Base-by-base conservation (phyloP, 2,113 vertebrate species). In the Empidonax traillii region DNA sequence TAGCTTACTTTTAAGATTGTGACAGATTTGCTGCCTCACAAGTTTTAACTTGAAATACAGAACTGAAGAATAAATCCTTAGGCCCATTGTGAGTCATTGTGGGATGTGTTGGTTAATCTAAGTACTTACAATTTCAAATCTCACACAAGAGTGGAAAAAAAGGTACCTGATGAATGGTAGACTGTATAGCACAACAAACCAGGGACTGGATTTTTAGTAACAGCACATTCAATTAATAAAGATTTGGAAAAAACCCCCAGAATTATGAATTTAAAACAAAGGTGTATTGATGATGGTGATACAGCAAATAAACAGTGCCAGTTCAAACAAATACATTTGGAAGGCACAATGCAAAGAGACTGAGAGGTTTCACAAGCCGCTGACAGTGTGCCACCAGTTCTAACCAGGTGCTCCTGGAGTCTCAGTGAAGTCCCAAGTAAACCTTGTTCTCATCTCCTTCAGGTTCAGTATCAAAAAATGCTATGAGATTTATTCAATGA, bases 321-420 rank as follows among this genome's bases (percentile, higher is more conserved):
- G 10, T 85, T 85, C 9, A 55, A 94, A 92, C 51, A n/a, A 77
- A 71, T 67, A 16, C 21, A 63, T 47, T 59, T 31, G 68, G 75
- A 91, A 79, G 35, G 56, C 33, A 37, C 37, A 47, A 53, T 87
- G 61, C 41, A 62, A 74, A 86, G 79, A 85, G 62, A 8, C 8
- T 14, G 46, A 46, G 89, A 94, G 33, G 75, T 83, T 90, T 89
- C 75, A 72, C n/a, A 83, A 92, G 88, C 78, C 55, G 28, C 53
- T 41, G 87, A 6, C 65, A 75, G 65, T 0, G 0, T 30, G 44
- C 46, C 3, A 14, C 41, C 49, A 39, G 2, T 41, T 85, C 46
- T 47, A 59, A 93, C 15, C 8, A 46, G 41, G 8, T 39, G 28
- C 25, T 83, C 41, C n/a, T 51, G 53, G 10, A 28, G 62, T 35